Evolutionary conservation across 2,888 invertebrate species (phyloP), one percentile per base, ranked within the genome.

Genomic region (Xylocampa areola): DNA sequence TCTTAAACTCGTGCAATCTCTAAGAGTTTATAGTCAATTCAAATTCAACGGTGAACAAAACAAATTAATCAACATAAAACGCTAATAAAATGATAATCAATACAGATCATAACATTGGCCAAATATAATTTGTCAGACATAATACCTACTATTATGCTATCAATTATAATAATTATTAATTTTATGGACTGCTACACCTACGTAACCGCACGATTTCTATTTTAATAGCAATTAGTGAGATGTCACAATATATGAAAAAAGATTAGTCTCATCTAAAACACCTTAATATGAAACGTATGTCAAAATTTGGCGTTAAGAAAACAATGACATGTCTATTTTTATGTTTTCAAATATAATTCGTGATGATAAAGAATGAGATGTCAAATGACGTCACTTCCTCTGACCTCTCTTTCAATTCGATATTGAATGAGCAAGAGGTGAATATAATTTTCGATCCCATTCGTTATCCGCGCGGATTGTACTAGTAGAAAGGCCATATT

Each of bases 131-230:
- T 57, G 62, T 73, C 72, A 63, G 60, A 47, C 39, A 36, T 33
- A 61, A 70, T 60, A 57, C n/a, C n/a, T n/a, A n/a, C 55, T 53
- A 69, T 52, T 63, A 60, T 64, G 60, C 66, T 51, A 76, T 79
- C 50, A 71, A 68, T 63, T 69, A 63, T 67, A 48, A 29, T 17
- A 43, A 62, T 64, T 68, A 71, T 80, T 71, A 81, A 76, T 81
- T 71, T 64, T 58, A 35, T 57, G 45, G 62, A 48, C 64, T 59
- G 54, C 45, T 59, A 76, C 79, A 63, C 83, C 83, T 77, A 84
- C 83, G 60, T 44, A n/a, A 45, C 27, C 33, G 55, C 82, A 83
- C 80, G 83, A 82, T 70, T 79, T 81, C 69, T 66, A 62, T 69
- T 54, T 73, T 70, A 72, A 76, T 75, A n/a, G 43, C 47, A 62